Base-by-base conservation (phyloP, 2,797 vertebrate genomes). In the Sparus aurata region DNA sequence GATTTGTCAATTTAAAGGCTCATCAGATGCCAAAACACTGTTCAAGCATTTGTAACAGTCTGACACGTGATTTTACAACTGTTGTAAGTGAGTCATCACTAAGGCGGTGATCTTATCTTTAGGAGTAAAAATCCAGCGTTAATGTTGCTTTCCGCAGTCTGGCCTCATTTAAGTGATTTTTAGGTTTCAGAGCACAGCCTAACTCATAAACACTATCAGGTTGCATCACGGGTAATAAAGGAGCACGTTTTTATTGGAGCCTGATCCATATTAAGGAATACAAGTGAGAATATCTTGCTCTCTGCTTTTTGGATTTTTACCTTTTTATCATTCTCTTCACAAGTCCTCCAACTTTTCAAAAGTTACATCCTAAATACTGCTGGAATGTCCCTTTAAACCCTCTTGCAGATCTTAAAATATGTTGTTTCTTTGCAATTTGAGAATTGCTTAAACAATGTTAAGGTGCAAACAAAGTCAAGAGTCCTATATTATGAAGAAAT, bases 391-490 rank as follows among this genome's bases (percentile, higher is more conserved):
- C 17, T 38, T 43, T 46, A 53, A 69, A 62, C 34, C 34, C 15
- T 43, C 20, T 12, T 15, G 30, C 22, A 11, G 62, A 76, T 80
- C 1, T n/a, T 27, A 38, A 47, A 43, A 60, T 38, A 45, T 63
- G 3, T 5, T 20, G 4, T 38, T 50, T 22, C 22, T 68, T 15
- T 50, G 11, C 52, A 58, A 63, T 72, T 53, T 0, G 27, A 70
- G 43, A 61, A 43, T 55, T 64, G 38, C 5, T 46, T 57, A 1
- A 77, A 69, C 25, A 49, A 25, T 45, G 27, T 10, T 15, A 17
- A 69, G 45, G 22, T n/a, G n/a, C 43, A 63, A 61, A 69, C n/a
- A 62, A 75, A 75, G 61, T 15, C 50, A 63, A n/a, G 41, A 71
- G 22, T 45, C 20, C 5, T 59, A 38, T 45, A 16, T 72, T 38